Evolutionary conservation across 1,140 invertebrate species (phyloP).

Genomic region (Apis dorsata): DNA sequence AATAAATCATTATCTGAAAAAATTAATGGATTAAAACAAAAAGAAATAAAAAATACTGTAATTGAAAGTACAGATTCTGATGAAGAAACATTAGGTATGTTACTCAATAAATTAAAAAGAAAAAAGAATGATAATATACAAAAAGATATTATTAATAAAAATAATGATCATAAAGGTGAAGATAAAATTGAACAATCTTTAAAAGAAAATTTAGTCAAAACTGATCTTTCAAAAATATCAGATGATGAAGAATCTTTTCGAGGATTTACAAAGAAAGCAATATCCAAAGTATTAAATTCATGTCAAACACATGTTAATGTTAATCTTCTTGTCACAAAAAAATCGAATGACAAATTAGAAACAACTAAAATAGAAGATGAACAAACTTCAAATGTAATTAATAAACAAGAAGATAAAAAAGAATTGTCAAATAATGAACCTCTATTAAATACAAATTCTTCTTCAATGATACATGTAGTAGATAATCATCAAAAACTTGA

Average conservation of each 20-base stretch:
- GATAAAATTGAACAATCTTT: conserved; percentile 27
- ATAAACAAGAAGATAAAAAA: conserved; percentile 30
- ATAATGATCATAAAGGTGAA: conserved; percentile 8
- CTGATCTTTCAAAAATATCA: conserved; percentile 69
- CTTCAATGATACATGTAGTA: neutral
- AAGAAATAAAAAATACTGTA: conserved; percentile 46
- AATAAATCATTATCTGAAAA: conserved; percentile 48
- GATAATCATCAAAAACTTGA: conserved; percentile 16
- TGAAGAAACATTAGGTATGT: conserved; percentile 73
- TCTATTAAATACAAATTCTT: neutral
- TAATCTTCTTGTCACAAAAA: conserved; percentile 55
- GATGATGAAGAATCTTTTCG: conserved; percentile 81
- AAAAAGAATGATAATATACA: conserved; percentile 65
- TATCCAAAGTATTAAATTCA: conserved; percentile 70
- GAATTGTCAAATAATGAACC: conserved; percentile 18
- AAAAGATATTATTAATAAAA: conserved; percentile 47
- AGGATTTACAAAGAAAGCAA: conserved; percentile 78
- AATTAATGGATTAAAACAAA: conserved; percentile 39
- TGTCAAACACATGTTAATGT: conserved; percentile 66
- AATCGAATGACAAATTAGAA: conserved; percentile 42
- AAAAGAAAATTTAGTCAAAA: conserved; percentile 32
- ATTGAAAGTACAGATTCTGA: conserved; percentile 66
- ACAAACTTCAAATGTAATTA: conserved; percentile 12
- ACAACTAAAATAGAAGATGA: conserved; percentile 36
- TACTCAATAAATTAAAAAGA: conserved; percentile 71